Percentiles rank a stretch among this genome's conserved stretches.
phyloP scores from a whole-genome alignment of 2,797 vertebrate species.

The Hirundo rustica region DNA sequence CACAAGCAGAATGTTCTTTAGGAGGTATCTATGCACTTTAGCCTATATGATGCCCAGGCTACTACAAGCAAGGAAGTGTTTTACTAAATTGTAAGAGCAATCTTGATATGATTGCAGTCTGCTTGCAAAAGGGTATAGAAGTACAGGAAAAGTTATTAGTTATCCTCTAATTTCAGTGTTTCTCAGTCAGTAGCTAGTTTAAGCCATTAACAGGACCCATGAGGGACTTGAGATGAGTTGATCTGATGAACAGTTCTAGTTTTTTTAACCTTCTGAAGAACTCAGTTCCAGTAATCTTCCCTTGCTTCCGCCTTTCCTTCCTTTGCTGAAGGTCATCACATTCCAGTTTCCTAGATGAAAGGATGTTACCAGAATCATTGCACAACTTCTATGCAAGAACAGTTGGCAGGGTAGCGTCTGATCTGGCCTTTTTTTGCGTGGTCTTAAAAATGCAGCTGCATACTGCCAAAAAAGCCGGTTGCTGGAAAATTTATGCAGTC shows the following conservation, averaged over 20 bases:
- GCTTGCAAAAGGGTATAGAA: neutral
- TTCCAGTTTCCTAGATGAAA: constrained; percentile 54
- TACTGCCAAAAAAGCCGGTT: neutral
- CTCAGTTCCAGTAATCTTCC: constrained; percentile 16
- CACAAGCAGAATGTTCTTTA: neutral
- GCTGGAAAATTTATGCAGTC: neutral
- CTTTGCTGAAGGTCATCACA: constrained; percentile 35
- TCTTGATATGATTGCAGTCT: neutral
- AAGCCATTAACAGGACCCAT: constrained; percentile 16
- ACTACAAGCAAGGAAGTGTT: neutral
- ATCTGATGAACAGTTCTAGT: constrained; percentile 41
- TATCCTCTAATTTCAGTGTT: constrained; percentile 6
- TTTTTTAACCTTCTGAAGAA: constrained; percentile 55
- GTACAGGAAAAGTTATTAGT: neutral
- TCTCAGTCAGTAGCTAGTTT: constrained; percentile 60
- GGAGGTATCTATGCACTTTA: neutral
- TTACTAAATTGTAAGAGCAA: neutral
- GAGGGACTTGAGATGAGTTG: constrained; percentile 39
- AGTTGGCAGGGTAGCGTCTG: constrained; percentile 10
- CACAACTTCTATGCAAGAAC: constrained; percentile 8
- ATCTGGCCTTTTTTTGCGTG: neutral
- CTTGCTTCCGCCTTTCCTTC: neutral
- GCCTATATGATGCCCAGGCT: neutral
- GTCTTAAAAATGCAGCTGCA: constrained; percentile 3
- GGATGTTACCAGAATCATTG: constrained; percentile 49